A percentile compares a stretch with the other conserved stretches of the same genome.
Conservation (phyloP, 2,113 vertebrate genomes). For the Semicossyphus pulcher region DNA sequence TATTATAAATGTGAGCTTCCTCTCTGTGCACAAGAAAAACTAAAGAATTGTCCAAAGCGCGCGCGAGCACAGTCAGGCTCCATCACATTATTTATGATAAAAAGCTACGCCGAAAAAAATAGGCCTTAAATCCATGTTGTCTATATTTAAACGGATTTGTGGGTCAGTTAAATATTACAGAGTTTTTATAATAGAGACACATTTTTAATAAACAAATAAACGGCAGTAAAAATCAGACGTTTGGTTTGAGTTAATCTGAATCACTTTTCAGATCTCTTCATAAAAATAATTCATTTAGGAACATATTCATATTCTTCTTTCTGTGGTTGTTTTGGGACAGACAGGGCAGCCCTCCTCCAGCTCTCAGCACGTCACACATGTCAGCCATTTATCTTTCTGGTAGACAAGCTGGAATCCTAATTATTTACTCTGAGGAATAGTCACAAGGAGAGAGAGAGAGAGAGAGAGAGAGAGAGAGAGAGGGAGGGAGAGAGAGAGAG, state of each 20-base stretch:
- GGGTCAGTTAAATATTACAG: no score
- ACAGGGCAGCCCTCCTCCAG: slow-evolving; percentile 68
- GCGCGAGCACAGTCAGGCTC: no score
- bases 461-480: slow-evolving; percentile 30
- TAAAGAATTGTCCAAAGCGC: neutral
- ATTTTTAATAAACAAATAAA: neutral
- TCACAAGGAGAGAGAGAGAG: slow-evolving; percentile 52
- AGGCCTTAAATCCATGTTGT: neutral
- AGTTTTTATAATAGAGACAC: no score
- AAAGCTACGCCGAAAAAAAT: neutral
- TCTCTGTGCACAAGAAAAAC: neutral
- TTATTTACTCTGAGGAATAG: slow-evolving; percentile 91
- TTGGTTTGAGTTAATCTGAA: no score
- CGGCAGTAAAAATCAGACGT: neutral
- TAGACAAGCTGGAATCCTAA: slow-evolving; percentile 90
- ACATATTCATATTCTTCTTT: no score
- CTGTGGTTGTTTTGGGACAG: neutral
- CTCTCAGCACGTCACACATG: slow-evolving; percentile 92
- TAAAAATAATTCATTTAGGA: no score
- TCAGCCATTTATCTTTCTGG: slow-evolving; percentile 93
- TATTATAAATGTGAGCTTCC: no score
- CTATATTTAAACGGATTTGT: no score
- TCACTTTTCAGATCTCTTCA: no score
- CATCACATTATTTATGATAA: neutral
- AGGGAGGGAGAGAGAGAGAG: slow-evolving; percentile 36